Base-by-base conservation (phyloP, 2,113 vertebrate genomes). In the Ptychochromis oligacanthus region DNA sequence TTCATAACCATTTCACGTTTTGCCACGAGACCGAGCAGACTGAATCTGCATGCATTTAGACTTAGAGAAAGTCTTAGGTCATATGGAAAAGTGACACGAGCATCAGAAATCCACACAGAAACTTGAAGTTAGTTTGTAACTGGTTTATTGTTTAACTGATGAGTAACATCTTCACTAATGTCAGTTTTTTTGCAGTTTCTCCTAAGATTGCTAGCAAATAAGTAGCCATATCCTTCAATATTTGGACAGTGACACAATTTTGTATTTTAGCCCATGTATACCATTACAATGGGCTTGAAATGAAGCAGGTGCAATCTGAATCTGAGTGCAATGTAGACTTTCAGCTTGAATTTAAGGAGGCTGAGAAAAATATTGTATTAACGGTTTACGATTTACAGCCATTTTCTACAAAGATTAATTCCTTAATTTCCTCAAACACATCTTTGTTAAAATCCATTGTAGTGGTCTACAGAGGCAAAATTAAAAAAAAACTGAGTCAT, bases 391-490 rank as follows among this genome's bases (percentile, higher is more conserved):
- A 67, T 67, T 67, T 34, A 52, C 26, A 34, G 11, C 18, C 46
- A 72, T 54, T 72, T 54, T 54, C 31, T 31, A 54, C 52, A 14
- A 4, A 18, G 3, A 18, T 31, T 31, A 0, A 36, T 36, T 7
- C 8, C 6, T 49, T 0, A 2, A 65, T 65, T 52, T 72, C 67
- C 13, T 54, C 52, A 36, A 36, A 36, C 1, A 36, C 36, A 49
- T 54, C 46, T n/a, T n/a, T n/a, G n/a, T n/a, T n/a, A 54, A 64
- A 72, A 72, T 14, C 46, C 46, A 31, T 9, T 34, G 67, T 20
- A 24, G 20, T 54, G 18, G 26, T 52, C 4, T 0, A 26, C 1
- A 76, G 0, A 55, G 8, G 36, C 36, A 36, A 36, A 6, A 54
- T 72, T 54, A 54, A 31, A 31, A 31, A 31, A 31, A 72, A 54